Conservation (phyloP, 2,888 invertebrate species). For the Mythimna vitellina region DNA sequence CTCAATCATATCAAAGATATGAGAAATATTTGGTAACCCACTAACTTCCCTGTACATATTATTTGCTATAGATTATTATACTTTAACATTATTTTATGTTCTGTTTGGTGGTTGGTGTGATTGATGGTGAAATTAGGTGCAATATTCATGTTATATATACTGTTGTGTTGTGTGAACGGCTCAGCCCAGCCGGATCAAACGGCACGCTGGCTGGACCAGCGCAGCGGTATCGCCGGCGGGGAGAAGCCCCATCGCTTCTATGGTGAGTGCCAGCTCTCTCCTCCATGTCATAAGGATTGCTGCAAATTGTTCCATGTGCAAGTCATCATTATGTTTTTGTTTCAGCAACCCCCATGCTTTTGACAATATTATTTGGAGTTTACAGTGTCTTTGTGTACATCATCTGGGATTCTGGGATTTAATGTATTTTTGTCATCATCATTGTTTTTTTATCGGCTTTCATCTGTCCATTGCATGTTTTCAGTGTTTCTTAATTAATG, state of each 20-base stretch:
- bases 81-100: constrained; percentile 86
- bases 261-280: constrained; percentile 80
- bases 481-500: constrained; percentile 44
- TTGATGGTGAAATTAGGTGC: constrained; percentile 88
- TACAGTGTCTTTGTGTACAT: constrained; percentile 61
- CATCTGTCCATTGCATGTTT: constrained; percentile 64
- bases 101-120: constrained; percentile 88
- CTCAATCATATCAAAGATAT: constrained; percentile 38
- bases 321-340: constrained; percentile 77
- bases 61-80: constrained; percentile 68
- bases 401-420: constrained; percentile 59
- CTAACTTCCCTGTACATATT: constrained; percentile 69
- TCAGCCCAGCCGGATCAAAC: constrained; percentile 90
- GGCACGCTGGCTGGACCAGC: constrained; percentile 87
- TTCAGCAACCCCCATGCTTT: constrained; percentile 81
- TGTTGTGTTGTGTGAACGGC: constrained; percentile 89
- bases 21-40: constrained; percentile 42
- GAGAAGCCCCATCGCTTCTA: constrained; percentile 88
- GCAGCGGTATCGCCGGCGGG: constrained; percentile 77
- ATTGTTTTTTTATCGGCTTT: constrained; percentile 62
- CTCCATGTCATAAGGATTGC: constrained; percentile 57
- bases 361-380: constrained; percentile 70
- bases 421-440: constrained; percentile 62
- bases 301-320: constrained; percentile 62
- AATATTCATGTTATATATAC: constrained; percentile 91